Conservation (phyloP, 2,888 invertebrate species). For the Onthophagus sagittarius region DNA sequence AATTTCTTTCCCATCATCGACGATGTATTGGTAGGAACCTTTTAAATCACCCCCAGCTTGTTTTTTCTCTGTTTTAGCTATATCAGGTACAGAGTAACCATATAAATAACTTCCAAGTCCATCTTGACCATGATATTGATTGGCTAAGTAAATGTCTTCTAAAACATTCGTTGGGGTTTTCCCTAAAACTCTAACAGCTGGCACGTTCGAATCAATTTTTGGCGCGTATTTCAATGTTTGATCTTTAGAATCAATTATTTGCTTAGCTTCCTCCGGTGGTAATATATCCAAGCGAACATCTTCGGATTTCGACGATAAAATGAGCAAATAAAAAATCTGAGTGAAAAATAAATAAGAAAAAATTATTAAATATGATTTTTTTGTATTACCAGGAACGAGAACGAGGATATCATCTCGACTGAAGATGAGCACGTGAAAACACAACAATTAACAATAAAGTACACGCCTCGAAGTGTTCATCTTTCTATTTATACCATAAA, state of each 20-base stretch:
- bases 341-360: not conserved
- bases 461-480: not conserved
- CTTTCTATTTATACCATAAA: not conserved
- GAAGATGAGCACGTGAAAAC: not conserved
- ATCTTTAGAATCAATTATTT: conserved; percentile 50
- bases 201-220: conserved; percentile 53
- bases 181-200: conserved; percentile 47
- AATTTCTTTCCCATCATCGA: conserved; percentile 57
- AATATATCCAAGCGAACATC: conserved; percentile 53
- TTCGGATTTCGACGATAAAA: conserved; percentile 35
- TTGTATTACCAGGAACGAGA: no score
- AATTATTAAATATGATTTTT: not conserved
- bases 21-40: conserved; percentile 69
- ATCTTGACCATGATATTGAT: conserved; percentile 68
- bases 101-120: conserved; percentile 63
- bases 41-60: conserved; percentile 64
- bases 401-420: no score
- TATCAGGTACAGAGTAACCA: conserved; percentile 70
- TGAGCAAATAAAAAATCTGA: not conserved
- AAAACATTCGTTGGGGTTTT: conserved; percentile 60
- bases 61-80: conserved; percentile 69
- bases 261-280: conserved; percentile 53
- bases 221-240: conserved; percentile 50
- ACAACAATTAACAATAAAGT: not conserved
- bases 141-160: conserved; percentile 67